A percentile compares a stretch with the other conserved stretches of the same genome.
Evolutionary conservation across 2,113 vertebrate genomes (phyloP).

Genomic region (Tachycineta bicolor): DNA sequence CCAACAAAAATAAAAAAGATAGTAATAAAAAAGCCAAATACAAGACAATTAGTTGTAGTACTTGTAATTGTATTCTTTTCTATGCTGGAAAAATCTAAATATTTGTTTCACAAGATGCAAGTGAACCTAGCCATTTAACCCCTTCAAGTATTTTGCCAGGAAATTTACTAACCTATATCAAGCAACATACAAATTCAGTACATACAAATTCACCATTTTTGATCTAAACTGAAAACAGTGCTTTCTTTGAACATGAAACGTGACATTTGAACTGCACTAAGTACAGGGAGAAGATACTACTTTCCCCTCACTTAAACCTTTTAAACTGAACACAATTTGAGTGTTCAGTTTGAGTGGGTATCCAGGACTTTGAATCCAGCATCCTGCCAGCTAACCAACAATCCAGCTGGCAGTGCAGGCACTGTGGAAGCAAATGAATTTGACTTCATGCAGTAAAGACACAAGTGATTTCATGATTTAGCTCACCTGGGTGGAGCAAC

Average conservation of each 20-base stretch:
- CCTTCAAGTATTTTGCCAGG: neutral
- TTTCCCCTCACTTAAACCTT: neutral
- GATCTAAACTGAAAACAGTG: neutral
- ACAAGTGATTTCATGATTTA: neutral
- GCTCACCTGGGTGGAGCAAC: neutral
- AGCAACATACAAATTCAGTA: neutral
- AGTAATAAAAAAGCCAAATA: neutral
- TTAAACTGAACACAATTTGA: neutral
- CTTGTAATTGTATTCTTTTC: neutral
- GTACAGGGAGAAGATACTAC: neutral
- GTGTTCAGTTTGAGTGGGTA: neutral
- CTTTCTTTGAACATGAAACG: neutral
- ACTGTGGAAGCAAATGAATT: neutral
- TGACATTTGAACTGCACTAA: fast-evolving
- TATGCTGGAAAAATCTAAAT: neutral
- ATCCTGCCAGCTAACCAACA: neutral
- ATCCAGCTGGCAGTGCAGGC: neutral
- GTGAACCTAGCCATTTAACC: neutral
- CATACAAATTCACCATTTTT: neutral
- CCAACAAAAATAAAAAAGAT: neutral
- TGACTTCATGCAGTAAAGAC: neutral
- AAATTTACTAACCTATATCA: neutral
- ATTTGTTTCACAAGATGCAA: neutral
- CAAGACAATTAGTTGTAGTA: neutral
- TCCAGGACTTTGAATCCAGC: neutral